Evolutionary conservation across 2,888 invertebrate genomes (phyloP).

Genomic region (Ophion ventricosus): DNA sequence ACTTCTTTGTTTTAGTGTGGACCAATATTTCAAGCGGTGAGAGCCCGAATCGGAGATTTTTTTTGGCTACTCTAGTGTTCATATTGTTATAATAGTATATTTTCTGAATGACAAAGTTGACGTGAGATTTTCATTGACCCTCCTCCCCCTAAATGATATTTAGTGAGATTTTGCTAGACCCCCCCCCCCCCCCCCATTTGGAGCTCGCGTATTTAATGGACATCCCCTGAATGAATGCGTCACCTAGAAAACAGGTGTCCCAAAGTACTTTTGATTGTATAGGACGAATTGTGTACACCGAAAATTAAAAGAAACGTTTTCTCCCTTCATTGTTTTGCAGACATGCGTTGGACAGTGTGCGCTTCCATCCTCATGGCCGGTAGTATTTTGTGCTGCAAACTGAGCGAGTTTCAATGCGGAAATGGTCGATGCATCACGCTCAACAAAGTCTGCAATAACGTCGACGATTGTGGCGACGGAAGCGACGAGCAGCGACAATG

Average conservation of each 20-base stretch:
- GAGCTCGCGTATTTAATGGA: too few relatives aligned
- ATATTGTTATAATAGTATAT: too few relatives aligned
- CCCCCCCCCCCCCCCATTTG: too few relatives aligned
- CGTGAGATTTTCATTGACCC: too few relatives aligned
- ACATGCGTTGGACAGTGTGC: conserved; percentile 78
- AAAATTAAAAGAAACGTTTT: conserved; percentile 26
- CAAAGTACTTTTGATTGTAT: neutral
- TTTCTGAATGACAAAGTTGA: too few relatives aligned
- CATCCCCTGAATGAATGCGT: neutral
- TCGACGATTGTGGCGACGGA: conserved; percentile 91
- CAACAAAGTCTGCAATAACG: conserved; percentile 91
- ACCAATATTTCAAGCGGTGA: too few relatives aligned
- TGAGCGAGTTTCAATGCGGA: conserved; percentile 84
- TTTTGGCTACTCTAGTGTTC: too few relatives aligned
- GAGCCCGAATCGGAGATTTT: too few relatives aligned
- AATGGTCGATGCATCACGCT: conserved; percentile 87
- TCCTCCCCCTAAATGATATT: too few relatives aligned
- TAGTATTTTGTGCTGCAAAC: conserved; percentile 82
- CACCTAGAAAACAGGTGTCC: neutral
- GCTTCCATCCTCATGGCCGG: conserved; percentile 76
- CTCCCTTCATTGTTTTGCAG: conserved; percentile 73
- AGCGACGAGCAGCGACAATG: conserved; percentile 91
- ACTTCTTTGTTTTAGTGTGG: too few relatives aligned
- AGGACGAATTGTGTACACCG: neutral
- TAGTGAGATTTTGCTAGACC: too few relatives aligned